Evolutionary conservation across 2,113 vertebrate species (phyloP).

Genomic region (Phycodurus eques): DNA sequence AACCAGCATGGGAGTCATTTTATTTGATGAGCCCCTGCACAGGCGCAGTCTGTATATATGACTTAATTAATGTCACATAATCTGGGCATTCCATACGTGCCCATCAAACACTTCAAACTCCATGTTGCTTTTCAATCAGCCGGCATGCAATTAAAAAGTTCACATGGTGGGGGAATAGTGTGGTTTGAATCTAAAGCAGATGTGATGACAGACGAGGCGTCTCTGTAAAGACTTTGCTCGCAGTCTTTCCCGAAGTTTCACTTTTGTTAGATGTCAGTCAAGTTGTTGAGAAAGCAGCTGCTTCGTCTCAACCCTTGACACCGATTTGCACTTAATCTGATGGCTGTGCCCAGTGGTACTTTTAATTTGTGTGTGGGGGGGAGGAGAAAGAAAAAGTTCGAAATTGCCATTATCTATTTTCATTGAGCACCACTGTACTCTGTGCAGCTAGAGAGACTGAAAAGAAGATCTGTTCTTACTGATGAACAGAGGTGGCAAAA

Average conservation of each 20-base stretch:
- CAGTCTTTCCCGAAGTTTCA: slow-evolving; percentile 1
- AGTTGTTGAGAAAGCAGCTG: slow-evolving; percentile 17
- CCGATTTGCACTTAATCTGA: slow-evolving; percentile 23
- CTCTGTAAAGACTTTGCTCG: background rate
- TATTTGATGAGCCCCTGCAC: slow-evolving; percentile 42
- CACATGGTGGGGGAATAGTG: slow-evolving; percentile 24
- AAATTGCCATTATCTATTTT: too few species aligned
- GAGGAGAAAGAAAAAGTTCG: background rate
- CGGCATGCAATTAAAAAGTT: slow-evolving; percentile 34
- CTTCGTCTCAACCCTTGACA: slow-evolving; percentile 27
- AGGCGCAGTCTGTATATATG: slow-evolving; percentile 16
- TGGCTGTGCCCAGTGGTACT: background rate
- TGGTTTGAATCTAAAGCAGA: slow-evolving; percentile 44
- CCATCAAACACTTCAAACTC: slow-evolving; percentile 30
- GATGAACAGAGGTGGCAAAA: too few species aligned
- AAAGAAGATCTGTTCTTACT: too few species aligned
- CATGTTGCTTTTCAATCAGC: slow-evolving; percentile 20
- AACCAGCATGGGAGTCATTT: slow-evolving; percentile 30
- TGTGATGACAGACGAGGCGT: slow-evolving; percentile 1
- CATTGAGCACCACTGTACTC: background rate
- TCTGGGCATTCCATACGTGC: slow-evolving; percentile 20
- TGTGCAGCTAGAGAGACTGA: too few species aligned
- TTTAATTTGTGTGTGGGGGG: background rate
- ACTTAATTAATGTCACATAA: slow-evolving; percentile 17
- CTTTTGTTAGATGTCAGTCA: slow-evolving; percentile 19